Percentiles rank a stretch among this genome's conserved stretches.
These are phyloP conservation scores for Puma concolor DNA, from an alignment of 2,113 vertebrate genomes.

Conservation along the genomic window DNA sequence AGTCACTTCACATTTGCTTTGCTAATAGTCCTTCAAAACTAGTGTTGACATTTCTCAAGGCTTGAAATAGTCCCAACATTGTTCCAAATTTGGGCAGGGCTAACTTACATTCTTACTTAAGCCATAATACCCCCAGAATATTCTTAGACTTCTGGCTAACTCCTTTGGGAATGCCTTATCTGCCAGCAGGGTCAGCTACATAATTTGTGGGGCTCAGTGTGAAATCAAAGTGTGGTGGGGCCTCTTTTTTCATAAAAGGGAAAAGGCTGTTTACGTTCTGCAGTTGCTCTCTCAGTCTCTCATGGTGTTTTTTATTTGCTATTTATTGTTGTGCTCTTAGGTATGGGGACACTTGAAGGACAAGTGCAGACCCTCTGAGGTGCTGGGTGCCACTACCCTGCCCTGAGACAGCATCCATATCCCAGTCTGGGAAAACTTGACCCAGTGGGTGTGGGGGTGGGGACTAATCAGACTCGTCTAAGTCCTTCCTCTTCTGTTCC, in stretches of 20 bases:
- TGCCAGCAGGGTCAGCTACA: background rate
- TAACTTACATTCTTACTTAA: constrained; percentile 37
- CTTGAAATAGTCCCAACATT: constrained; percentile 50
- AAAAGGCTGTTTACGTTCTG: background rate
- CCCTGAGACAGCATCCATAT: background rate
- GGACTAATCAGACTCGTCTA: background rate
- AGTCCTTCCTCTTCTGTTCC: background rate
- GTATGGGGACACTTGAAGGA: background rate
- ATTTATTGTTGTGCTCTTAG: background rate
- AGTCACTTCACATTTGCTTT: constrained; percentile 25
- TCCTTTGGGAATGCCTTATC: constrained; percentile 15
- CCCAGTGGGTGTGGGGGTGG: background rate
- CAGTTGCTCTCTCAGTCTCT: background rate
- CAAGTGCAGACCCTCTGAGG: background rate
- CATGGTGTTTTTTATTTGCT: background rate
- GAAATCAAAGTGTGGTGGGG: background rate
- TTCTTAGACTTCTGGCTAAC: constrained; percentile 47
- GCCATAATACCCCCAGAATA: background rate
- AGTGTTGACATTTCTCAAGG: constrained; percentile 46
- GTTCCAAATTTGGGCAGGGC: constrained; percentile 56
- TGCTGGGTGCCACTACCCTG: background rate
- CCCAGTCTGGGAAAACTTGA: background rate
- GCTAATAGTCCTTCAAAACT: background rate
- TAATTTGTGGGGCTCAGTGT: background rate
- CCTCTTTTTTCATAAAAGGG: background rate